Conservation (phyloP, 2,797 vertebrate species). For the Megaceryle alcyon region DNA sequence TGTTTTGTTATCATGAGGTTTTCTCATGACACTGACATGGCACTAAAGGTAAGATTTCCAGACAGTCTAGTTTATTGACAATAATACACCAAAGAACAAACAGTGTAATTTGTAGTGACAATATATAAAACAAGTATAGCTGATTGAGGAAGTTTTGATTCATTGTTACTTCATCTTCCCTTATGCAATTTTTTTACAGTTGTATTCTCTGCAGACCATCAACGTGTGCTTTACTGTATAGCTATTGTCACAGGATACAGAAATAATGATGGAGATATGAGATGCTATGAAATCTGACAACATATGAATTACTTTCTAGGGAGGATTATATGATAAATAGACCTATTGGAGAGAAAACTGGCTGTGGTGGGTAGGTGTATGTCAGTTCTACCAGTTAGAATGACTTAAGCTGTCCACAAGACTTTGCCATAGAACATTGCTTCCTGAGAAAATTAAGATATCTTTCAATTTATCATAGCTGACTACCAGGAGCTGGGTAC, state of each 20-base stretch:
- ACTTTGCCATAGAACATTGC: background rate
- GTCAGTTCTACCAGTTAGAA: background rate
- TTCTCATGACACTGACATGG: background rate
- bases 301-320: background rate
- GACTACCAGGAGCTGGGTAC: background rate
- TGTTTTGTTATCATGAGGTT: background rate
- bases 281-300: background rate
- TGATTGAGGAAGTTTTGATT: background rate
- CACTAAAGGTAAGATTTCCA: background rate
- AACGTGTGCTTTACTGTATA: background rate
- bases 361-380: background rate
- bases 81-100: background rate
- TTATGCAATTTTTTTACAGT: background rate
- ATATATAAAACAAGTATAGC: background rate
- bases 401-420: background rate
- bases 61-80: background rate
- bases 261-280: background rate
- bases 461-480: background rate
- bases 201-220: background rate
- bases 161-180: background rate
- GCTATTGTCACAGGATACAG: background rate
- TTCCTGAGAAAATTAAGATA: background rate
- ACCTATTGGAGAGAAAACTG: background rate
- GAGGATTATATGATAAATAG: background rate
- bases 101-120: background rate